These are phyloP conservation scores for Apostichopus parvimensis DNA, from an alignment of 35 echinoderm and acorn worm genomes.

Conservation along the genomic window DNA sequence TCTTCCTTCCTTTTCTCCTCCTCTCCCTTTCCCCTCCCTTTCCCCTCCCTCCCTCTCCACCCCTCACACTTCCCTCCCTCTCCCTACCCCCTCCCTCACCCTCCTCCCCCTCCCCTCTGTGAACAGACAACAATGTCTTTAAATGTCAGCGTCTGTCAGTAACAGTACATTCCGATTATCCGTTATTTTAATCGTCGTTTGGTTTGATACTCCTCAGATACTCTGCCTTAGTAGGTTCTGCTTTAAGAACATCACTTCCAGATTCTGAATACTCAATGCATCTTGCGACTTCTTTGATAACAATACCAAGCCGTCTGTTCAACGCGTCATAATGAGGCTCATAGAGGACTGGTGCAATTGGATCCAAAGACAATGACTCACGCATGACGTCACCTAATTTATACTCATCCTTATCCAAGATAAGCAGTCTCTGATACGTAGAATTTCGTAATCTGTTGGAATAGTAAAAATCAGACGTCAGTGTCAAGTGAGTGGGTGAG, in stretches of 20 bases:
- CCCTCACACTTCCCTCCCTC: background rate
- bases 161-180: too few species aligned
- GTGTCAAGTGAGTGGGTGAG: too few species aligned
- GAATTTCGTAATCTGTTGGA: conserved; percentile 76
- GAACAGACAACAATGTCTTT: too few species aligned
- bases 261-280: conserved; percentile 57
- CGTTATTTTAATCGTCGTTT: too few species aligned
- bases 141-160: too few species aligned
- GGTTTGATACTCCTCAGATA: conserved; percentile 55
- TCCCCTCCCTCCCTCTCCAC: too few species aligned
- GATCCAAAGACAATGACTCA: conserved; percentile 80
- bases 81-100: background rate
- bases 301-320: conserved; percentile 77
- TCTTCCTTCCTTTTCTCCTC: background rate
- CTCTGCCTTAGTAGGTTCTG: conserved; percentile 73
- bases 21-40: background rate
- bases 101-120: too few species aligned
- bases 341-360: conserved; percentile 73
- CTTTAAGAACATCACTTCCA: conserved; percentile 68
- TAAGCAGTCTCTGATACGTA: conserved; percentile 70
- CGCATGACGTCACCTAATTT: conserved; percentile 96
- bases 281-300: conserved; percentile 56
- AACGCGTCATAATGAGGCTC: conserved; percentile 83
- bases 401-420: conserved; percentile 78
- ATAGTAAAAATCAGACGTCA: too few species aligned